Base-by-base conservation (phyloP, 2,797 vertebrate genomes). In the Phaenicophaeus curvirostris region DNA sequence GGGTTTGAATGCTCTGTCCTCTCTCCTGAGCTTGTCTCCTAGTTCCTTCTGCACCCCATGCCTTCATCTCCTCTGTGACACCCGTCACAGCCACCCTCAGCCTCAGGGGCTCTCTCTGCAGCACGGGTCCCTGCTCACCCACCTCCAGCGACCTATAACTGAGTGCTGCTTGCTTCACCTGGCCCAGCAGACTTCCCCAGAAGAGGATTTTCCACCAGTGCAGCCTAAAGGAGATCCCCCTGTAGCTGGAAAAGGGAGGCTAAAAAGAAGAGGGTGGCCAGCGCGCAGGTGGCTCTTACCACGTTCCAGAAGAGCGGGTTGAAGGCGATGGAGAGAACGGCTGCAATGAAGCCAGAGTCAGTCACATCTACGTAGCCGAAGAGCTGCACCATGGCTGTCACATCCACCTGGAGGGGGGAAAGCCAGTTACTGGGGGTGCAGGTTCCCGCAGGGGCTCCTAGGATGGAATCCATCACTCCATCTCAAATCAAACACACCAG, bases 291-390 rank as follows among this genome's bases (percentile, higher is more conserved):
- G 9, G 39, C 61, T 94, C 98, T 97, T 96, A 99, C 98, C 98
- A 98, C 97, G 11, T 99, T 99, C 98, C 98, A 99, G 97, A 98
- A 99, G 88, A 98, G 95, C 0, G 98, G 98, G 71, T 98, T 99
- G 96, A 99, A 99, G 86, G 97, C 63, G 0, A 99, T 98, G 67
- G 97, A 92, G 55, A 98, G 73, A 24, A 97, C 50, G 0, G 98
- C 98, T 1, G 87, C 91, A 46, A 97, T 87, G 62, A 99, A 98
- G 73, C 74, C 84, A 77, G 94, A 76, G n/a, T 98, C 97, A 0
- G 61, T 97, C 77, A 98, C 87, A 13, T 98, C 96, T 72, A 98
- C 91, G 4, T 98, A 97, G 89, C 95, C 85, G 8, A 97, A 96
- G 72, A 98, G 51, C 57, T 21, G 14, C 0, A 82, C 93, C 98